Conservation (phyloP, 2,797 vertebrate species). For the Chanos chanos region DNA sequence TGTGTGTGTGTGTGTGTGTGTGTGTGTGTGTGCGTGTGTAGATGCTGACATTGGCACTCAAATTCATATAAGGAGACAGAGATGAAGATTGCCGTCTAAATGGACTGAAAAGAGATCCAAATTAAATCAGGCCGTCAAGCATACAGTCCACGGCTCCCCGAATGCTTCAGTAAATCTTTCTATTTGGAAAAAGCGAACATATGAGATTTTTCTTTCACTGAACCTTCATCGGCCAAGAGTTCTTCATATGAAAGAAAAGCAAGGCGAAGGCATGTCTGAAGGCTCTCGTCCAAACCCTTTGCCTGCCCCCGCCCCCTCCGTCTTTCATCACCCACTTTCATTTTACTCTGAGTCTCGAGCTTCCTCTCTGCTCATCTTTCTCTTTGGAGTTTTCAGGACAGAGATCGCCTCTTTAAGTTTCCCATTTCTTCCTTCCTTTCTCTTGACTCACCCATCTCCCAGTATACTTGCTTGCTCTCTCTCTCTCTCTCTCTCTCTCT, state of each 20-base stretch:
- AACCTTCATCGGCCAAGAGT: background rate
- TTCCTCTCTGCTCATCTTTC: background rate
- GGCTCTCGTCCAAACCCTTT: background rate
- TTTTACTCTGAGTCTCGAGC: background rate
- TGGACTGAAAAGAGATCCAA: constrained; percentile 15
- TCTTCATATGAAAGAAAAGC: background rate
- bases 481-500: background rate
- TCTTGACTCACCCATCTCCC: background rate
- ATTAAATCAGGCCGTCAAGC: constrained; percentile 19
- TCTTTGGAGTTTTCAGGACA: too few species aligned
- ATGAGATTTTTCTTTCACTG: background rate
- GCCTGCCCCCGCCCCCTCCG: background rate
- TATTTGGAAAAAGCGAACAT: background rate
- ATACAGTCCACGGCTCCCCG: background rate
- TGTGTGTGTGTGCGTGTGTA: constrained; percentile 8
- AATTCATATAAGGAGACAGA: background rate
- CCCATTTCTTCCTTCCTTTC: background rate
- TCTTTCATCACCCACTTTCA: constrained; percentile 1
- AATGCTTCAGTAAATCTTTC: too few species aligned
- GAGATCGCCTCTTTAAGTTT: background rate
- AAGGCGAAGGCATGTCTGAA: background rate
- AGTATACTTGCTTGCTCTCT: background rate
- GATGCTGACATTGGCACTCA: constrained; percentile 3
- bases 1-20: constrained; percentile 14
- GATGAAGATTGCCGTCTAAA: constrained; percentile 4